A percentile compares a stretch with the other conserved stretches of the same genome.
Conservation (phyloP, 2,797 vertebrate species). For the Neomorphus geoffroyi region DNA sequence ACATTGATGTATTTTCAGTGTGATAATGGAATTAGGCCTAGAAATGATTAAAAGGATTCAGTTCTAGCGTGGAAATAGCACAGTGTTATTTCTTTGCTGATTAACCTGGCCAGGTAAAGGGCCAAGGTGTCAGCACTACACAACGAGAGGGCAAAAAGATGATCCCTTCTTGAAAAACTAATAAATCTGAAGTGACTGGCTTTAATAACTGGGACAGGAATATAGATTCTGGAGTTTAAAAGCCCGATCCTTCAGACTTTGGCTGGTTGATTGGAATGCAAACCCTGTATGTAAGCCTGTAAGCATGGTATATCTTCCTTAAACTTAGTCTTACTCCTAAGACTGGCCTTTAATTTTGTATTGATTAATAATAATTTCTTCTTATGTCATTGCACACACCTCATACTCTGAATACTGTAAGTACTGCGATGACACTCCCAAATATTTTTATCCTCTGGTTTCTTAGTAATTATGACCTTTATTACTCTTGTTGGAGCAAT, state of each 20-base stretch:
- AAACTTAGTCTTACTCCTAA: neutral
- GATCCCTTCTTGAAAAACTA: neutral
- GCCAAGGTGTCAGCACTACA: neutral
- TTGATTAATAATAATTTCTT: neutral
- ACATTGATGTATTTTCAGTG: rapidly evolving
- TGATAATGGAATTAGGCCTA: neutral
- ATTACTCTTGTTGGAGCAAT: neutral
- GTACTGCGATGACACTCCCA: neutral
- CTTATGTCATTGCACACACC: neutral
- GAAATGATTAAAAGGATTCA: neutral
- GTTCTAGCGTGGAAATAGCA: neutral
- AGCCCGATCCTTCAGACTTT: neutral
- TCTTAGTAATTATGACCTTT: neutral
- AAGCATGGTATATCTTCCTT: neutral
- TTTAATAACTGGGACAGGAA: neutral
- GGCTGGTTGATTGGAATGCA: neutral
- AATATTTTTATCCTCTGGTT: neutral
- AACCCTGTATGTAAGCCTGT: neutral
- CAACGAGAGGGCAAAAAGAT: neutral
- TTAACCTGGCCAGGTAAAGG: neutral
- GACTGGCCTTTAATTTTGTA: neutral
- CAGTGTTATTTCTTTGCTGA: neutral
- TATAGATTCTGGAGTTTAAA: neutral
- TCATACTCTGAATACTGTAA: neutral
- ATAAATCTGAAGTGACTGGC: neutral